Conservation (phyloP, 30 jellyfish, hydroid and myxozoan genomes). For the Hydractinia symbiolongicarpus region DNA sequence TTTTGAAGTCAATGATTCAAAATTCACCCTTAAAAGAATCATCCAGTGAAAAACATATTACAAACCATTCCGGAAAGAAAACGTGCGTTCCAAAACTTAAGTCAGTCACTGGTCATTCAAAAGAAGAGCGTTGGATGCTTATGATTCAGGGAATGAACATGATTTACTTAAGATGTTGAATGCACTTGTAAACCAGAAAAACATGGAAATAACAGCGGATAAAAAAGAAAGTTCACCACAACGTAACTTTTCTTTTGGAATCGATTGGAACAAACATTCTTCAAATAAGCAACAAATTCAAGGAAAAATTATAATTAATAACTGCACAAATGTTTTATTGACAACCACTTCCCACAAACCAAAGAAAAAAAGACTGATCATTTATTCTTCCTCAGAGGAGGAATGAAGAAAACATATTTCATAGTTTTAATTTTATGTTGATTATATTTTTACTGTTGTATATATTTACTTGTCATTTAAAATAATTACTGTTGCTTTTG, state of each 20-base stretch:
- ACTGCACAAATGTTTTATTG: no score
- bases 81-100: background rate
- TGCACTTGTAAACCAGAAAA: background rate
- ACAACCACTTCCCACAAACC: no score
- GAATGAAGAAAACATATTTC: no score
- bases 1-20: background rate
- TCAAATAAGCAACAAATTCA: no score
- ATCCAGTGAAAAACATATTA: background rate
- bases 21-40: conserved; percentile 11
- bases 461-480: no score
- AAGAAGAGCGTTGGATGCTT: conserved; percentile 4
- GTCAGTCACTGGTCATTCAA: conserved; percentile 10
- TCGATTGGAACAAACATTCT: no score
- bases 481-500: no score
- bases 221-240: background rate
- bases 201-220: background rate
- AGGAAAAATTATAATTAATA: no score
- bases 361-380: no score
- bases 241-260: conserved; percentile 3
- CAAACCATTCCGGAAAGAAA: conserved; percentile 4
- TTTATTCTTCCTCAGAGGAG: no score
- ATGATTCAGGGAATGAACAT: conserved; percentile 10
- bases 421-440: no score
- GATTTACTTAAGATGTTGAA: background rate
- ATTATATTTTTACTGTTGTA: no score